Base-by-base conservation (phyloP, 2,113 vertebrate genomes). In the Prinia subflava region DNA sequence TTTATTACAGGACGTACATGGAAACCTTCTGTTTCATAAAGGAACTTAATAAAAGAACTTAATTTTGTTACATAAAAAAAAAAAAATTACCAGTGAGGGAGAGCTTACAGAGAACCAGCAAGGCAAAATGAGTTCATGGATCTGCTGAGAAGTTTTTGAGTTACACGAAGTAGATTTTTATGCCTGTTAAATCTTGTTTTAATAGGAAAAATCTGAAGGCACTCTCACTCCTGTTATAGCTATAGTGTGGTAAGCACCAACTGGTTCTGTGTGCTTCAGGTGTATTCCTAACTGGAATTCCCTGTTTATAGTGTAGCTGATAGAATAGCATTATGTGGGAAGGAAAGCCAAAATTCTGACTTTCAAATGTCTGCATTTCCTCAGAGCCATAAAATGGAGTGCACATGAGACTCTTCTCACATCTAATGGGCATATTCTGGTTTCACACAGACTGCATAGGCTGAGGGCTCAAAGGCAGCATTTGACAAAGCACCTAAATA, bases 1-100 rank as follows among this genome's bases (percentile, higher is more conserved):
- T 65, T 77, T 73, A 65, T 80, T 56, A 21, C 2, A n/a, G 33
- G 33, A 46, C 0, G 1, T 1, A 27, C 21, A 10, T 4, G 5
- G 21, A 69, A 77, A 59, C 6, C 5, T 79, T 11, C 21, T 76
- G 27, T 53, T 84, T 57, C 21, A 9, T 62, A 62, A 64, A 79
- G 20, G 5, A 84, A 27, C 27, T 70, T 15, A 24, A 30, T 44
- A 31, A 69, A 59, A 35, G 3, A 15, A 23, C 2, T 33, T 42
- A 9, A 60, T 53, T 84, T 64, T 68, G 31, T 30, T 87, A 24
- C 10, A 17, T 20, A 30, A 39, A 78, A 20, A 47, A 67, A 63
- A 30, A 23, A 30, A n/a, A n/a, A n/a, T 41, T 59, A 41, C 10
- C 11, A 24, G 31, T 7, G 42, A 52, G 33, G 12, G 49, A 28